These are phyloP conservation scores for Troglohyphantes excavatus DNA, from an alignment of 2,888 invertebrate species.

Conservation along the genomic window DNA sequence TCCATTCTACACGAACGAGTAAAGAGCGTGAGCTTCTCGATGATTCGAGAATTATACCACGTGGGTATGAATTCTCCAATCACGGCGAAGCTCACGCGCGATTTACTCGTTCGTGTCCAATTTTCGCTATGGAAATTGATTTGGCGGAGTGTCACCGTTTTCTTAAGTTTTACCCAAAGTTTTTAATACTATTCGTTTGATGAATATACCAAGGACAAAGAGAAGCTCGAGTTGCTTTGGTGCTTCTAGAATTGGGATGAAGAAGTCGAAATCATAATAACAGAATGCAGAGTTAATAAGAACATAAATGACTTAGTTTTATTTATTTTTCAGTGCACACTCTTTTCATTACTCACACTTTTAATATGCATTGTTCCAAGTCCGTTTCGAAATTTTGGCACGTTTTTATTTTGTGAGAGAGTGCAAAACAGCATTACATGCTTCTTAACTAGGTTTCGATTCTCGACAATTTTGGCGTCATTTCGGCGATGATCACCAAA, in stretches of 20 bases:
- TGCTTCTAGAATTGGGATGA: neutral
- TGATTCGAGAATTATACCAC: too few relatives aligned
- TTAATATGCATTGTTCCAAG: too few relatives aligned
- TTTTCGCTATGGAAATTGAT: too few relatives aligned
- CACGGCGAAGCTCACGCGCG: too few relatives aligned
- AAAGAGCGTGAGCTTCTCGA: too few relatives aligned
- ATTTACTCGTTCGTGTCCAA: too few relatives aligned
- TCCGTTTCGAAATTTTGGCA: conserved; percentile 24
- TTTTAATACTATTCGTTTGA: conserved; percentile 6
- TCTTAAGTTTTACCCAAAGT: too few relatives aligned
- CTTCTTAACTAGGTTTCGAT: neutral
- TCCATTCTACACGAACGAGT: too few relatives aligned
- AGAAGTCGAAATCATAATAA: neutral
- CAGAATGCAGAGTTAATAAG: conserved; percentile 9
- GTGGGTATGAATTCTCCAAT: too few relatives aligned
- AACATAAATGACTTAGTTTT: conserved; percentile 45
- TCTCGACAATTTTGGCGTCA: neutral
- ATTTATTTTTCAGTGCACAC: neutral
- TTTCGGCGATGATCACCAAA: neutral
- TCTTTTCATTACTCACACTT: neutral
- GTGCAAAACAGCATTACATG: conserved; percentile 11
- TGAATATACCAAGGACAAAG: neutral
- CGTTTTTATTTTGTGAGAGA: neutral
- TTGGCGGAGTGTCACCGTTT: too few relatives aligned
- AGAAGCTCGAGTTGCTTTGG: conserved; percentile 14